These are phyloP conservation scores for Lacanobia oleracea DNA, from an alignment of 2,888 invertebrate species.

Conservation along the genomic window DNA sequence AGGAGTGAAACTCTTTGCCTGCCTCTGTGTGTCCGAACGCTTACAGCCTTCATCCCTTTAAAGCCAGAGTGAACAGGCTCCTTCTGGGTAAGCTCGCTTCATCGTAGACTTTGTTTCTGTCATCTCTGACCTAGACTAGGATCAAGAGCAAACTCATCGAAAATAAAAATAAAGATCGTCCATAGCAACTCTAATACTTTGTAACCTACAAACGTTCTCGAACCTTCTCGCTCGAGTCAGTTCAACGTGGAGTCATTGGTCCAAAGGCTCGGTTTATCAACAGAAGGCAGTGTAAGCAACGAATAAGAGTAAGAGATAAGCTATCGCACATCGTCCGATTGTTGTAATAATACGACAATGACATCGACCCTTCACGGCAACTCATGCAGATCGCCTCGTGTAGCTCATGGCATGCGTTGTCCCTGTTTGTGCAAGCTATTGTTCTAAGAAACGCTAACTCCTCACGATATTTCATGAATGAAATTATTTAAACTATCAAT, in stretches of 20 bases:
- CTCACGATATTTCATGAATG: too few species aligned
- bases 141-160: too few species aligned
- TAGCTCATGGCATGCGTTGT: constrained; percentile 6
- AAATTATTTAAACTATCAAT: too few species aligned
- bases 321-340: constrained; percentile 57
- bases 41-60: too few species aligned
- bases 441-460: background rate
- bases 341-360: constrained; percentile 41
- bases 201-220: constrained; percentile 31
- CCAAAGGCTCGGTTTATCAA: constrained; percentile 47
- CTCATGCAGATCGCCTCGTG: constrained; percentile 55
- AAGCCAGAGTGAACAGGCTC: too few species aligned
- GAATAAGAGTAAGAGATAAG: constrained; percentile 45
- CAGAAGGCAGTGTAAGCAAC: constrained; percentile 26
- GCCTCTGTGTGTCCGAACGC: too few species aligned
- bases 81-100: too few species aligned
- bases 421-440: background rate
- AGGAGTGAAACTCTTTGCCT: too few species aligned
- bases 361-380: constrained; percentile 32
- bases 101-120: too few species aligned
- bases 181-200: constrained; percentile 31
- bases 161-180: too few species aligned
- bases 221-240: constrained; percentile 25
- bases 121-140: too few species aligned
- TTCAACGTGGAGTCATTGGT: constrained; percentile 29